Conservation (phyloP, 2,888 invertebrate genomes). For the Dione vanillae region DNA sequence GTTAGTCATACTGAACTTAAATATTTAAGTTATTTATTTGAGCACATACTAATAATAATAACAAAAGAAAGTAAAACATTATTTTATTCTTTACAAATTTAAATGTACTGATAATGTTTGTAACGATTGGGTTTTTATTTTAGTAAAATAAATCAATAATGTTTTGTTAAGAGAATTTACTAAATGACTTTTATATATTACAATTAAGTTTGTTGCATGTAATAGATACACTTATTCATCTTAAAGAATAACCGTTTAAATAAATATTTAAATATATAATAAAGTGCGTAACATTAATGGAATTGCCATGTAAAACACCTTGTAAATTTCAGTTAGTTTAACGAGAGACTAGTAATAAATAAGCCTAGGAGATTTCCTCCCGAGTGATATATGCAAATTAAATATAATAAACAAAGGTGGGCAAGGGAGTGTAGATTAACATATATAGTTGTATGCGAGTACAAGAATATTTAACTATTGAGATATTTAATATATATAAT, state of each 20-base stretch:
- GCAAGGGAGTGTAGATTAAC: conserved; percentile 37
- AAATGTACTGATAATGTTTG: too few species aligned
- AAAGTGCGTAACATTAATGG: conserved; percentile 49
- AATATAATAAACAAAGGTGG: conserved; percentile 47
- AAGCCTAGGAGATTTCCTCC: conserved; percentile 43
- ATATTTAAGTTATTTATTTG: not conserved
- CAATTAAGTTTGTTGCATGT: not conserved
- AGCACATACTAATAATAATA: not conserved
- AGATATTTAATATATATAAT: not conserved
- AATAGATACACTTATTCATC: not conserved
- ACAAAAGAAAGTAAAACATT: too few species aligned
- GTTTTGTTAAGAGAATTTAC: too few species aligned
- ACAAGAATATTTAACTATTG: not conserved
- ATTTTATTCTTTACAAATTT: too few species aligned
- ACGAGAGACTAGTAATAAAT: conserved; percentile 47
- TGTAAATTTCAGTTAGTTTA: conserved; percentile 47
- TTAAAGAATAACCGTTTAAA: conserved; percentile 29
- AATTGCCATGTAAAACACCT: conserved; percentile 49
- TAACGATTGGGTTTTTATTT: too few species aligned
- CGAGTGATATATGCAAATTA: conserved; percentile 46
- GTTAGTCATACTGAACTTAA: not conserved
- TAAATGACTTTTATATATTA: not conserved
- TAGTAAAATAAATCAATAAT: too few species aligned
- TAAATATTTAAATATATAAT: conserved; percentile 40
- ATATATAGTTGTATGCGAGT: conserved; percentile 28